phyloP scores from a whole-genome alignment of 2,797 vertebrate species.

The Merluccius polli region DNA sequence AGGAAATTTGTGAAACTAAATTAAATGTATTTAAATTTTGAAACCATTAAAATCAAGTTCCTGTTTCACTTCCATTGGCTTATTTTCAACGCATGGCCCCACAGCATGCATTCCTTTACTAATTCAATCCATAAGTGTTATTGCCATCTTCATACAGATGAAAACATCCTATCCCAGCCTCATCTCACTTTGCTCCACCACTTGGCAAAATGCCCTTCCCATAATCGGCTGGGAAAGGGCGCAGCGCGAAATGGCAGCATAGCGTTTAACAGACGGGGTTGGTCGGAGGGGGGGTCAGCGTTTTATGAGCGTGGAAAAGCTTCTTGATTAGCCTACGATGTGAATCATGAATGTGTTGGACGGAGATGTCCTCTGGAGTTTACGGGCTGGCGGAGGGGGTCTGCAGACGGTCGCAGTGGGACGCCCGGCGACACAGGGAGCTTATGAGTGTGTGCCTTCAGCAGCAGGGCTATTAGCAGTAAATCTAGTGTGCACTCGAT shows the following conservation, averaged over 20 bases:
- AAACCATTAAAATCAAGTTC: not conserved
- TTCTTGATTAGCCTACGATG: conserved; percentile 38
- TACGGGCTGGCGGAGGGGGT: conserved; percentile 20
- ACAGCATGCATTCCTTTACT: not conserved
- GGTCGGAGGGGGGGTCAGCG: conserved; percentile 14
- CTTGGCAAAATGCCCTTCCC: not conserved
- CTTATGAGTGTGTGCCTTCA: not conserved
- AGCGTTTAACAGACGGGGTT: not conserved
- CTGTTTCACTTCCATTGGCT: no score
- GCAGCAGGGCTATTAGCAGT: not conserved
- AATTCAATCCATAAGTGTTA: not conserved
- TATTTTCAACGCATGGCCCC: no score
- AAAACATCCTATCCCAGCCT: not conserved
- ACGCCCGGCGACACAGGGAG: not conserved
- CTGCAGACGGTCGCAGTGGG: not conserved
- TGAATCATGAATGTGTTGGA: conserved; percentile 35
- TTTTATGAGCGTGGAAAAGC: conserved; percentile 35
- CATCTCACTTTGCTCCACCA: not conserved
- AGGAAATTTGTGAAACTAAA: not conserved
- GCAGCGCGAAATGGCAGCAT: not conserved
- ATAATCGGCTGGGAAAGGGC: not conserved
- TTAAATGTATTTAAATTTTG: not conserved
- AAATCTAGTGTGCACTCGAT: not conserved
- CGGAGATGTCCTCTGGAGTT: conserved; percentile 37
- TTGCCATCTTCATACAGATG: not conserved